Evolutionary conservation across 2,888 invertebrate genomes (phyloP).

Genomic region (Lithophane semibrunnea): DNA sequence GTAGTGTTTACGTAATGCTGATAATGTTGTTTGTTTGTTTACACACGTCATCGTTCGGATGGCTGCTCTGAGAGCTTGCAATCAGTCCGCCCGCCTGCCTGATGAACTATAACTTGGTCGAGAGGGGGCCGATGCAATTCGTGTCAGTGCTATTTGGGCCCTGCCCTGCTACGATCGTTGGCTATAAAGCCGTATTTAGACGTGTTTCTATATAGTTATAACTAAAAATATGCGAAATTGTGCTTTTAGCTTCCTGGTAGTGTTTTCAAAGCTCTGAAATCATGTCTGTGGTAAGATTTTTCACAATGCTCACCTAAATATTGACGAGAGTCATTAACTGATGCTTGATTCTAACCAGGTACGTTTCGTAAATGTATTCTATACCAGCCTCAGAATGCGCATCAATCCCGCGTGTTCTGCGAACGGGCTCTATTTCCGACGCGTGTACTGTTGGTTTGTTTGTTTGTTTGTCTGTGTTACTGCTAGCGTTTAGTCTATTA

Average conservation of each 20-base stretch:
- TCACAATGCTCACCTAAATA: constrained; percentile 15
- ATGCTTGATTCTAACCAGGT: constrained; percentile 15
- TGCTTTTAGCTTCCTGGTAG: constrained; percentile 23
- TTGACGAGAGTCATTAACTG: constrained; percentile 13
- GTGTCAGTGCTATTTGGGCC: constrained; percentile 49
- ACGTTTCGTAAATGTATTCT: constrained; percentile 6
- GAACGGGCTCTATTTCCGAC: constrained; percentile 46
- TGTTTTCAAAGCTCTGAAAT: constrained; percentile 17
- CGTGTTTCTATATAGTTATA: constrained; percentile 7
- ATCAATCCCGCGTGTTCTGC: constrained; percentile 27
- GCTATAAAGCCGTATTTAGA: constrained; percentile 31
- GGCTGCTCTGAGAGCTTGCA: constrained; percentile 22
- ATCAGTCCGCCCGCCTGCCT: constrained; percentile 3
- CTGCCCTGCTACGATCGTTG: constrained; percentile 32
- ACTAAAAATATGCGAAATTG: background rate
- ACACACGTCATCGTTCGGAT: constrained; percentile 47
- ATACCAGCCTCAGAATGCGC: constrained; percentile 12
- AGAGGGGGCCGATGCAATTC: constrained; percentile 48
- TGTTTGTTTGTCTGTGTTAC: constrained; percentile 48
- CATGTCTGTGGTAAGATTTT: constrained; percentile 47
- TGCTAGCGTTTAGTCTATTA: constrained; percentile 26
- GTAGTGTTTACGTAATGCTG: constrained; percentile 63
- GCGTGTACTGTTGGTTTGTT: constrained; percentile 27
- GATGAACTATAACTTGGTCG: constrained; percentile 33
- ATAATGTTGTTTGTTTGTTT: constrained; percentile 67